Base-by-base conservation (phyloP, 2,113 vertebrate species). In the Pterocles burchelli region DNA sequence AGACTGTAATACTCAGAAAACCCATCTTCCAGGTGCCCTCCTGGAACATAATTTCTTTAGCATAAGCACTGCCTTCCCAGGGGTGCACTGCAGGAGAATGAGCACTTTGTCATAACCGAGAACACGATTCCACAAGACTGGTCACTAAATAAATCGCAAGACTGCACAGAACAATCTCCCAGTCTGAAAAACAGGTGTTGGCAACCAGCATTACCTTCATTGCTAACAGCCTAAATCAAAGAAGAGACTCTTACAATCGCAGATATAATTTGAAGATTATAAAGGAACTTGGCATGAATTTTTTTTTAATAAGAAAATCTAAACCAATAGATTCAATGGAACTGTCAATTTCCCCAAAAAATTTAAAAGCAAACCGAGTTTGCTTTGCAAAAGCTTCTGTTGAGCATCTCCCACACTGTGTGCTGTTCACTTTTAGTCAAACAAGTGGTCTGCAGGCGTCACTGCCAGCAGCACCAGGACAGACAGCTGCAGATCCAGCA, bases 401-500 rank as follows among this genome's bases (percentile, higher is more conserved):
- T 0, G 1, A 61, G 38, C 25, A 28, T 7, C 67, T 45, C 19
- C 43, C 49, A n/a, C 0, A 1, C 54, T 55, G n/a, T 54, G 16
- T 2, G 24, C 3, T 17, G 18, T 28, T 14, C 61, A 15, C 33
- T 16, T 13, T 15, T 34, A 31, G 57, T 20, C 22, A 34, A 48
- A 46, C 9, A 19, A 71, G 34, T 0, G 7, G 4, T 19, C 67
- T 20, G 63, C 19, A 25, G 67, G 25, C 5, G 17, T 66, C 61
- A 88, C 57, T 3, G 46, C 4, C 24, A 33, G 61, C 21, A 3
- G 4, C 26, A 12, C 0, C 2, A 3, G 13, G 26, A 66, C 1
- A 10, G 3, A 10, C 3, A n/a, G 24, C 61, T 11, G 21, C 2
- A 9, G 8, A 8, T 13, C 16, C 1, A 0, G 33, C 18, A 58